Evolutionary conservation across 1,140 invertebrate genomes (phyloP), one percentile per base, ranked within the genome.

Genomic region (Danaus plexippus): DNA sequence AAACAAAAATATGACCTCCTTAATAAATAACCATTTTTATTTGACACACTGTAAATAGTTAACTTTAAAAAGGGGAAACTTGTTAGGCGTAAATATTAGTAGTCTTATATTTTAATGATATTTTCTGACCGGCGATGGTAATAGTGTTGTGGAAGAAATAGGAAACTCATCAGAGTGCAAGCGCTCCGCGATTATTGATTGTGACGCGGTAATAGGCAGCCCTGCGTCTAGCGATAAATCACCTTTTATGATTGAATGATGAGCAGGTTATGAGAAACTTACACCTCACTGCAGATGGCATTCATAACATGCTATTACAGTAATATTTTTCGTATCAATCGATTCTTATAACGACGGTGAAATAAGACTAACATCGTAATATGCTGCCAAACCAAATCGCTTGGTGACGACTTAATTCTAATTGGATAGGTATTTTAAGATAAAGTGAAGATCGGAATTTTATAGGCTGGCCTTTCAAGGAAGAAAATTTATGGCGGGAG

Each of bases 161-260:
- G 63, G 64, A 52, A 71, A 71, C 70, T 72, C 64, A 76, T 75
- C 69, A 77, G 63, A 48, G 57, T 59, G 64, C 44, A 48, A 59
- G 55, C 60, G 64, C 66, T 49, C 56, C 51, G 63, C 58, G 63
- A 67, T 74, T 81, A 81, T 79, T 79, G 77, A 78, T 81, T 72
- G 73, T 77, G 75, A 79, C 68, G 58, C 56, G 67, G 67, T 78
- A 80, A 82, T 78, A 67, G 73, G 56, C 46, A 61, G 49, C 67
- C 64, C 67, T 59, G 61, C 66, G 67, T 71, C 57, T 61, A 51
- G 55, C 57, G 54, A 82, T 78, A 75, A 82, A 82, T 82, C 79
- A 82, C 62, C 56, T 51, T 43, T 57, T 56, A 61, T 58, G 61
- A 67, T 64, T 57, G 61, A 70, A 68, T 64, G 63, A 64, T 63